phyloP scores from a whole-genome alignment of 2,113 vertebrate species.

The Genyomyrus donnyi region DNA sequence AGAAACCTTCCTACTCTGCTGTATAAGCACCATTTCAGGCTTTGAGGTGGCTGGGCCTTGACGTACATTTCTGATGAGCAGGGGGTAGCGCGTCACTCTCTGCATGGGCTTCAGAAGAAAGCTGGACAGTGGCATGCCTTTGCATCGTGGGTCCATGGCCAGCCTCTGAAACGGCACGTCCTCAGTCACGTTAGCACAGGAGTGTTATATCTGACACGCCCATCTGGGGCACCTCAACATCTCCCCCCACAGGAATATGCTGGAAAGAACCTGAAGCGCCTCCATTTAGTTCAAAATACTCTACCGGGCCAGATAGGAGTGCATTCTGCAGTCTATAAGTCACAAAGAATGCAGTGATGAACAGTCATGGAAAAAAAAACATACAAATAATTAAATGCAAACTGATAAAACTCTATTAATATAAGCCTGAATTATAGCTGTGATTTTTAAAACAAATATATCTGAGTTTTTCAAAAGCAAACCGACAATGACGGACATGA shows the following conservation, averaged over 20 bases:
- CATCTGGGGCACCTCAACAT: background rate
- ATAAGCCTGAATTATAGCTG: background rate
- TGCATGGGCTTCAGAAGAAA: constrained; percentile 99
- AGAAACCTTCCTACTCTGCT: background rate
- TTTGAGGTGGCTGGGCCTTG: background rate
- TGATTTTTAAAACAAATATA: background rate
- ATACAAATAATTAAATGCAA: background rate
- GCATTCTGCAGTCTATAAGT: background rate
- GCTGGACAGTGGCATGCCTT: constrained; percentile 96
- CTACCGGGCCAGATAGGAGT: too few species aligned
- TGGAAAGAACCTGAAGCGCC: background rate
- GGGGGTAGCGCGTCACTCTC: constrained; percentile 92
- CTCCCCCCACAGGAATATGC: background rate
- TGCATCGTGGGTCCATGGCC: constrained; percentile 94
- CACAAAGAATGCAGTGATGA: background rate
- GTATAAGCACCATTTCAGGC: background rate
- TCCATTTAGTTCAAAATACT: background rate
- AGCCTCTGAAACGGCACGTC: constrained; percentile 67
- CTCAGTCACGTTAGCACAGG: background rate
- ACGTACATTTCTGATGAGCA: constrained; percentile 97
- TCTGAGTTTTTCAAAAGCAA: background rate
- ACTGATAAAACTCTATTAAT: background rate
- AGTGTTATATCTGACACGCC: background rate
- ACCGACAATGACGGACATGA: background rate
- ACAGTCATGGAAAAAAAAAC: background rate